Evolutionary conservation across 37 sponge, comb jelly and placozoan species (phyloP).

Genomic region (Chondrilla cf. caribensis): DNA sequence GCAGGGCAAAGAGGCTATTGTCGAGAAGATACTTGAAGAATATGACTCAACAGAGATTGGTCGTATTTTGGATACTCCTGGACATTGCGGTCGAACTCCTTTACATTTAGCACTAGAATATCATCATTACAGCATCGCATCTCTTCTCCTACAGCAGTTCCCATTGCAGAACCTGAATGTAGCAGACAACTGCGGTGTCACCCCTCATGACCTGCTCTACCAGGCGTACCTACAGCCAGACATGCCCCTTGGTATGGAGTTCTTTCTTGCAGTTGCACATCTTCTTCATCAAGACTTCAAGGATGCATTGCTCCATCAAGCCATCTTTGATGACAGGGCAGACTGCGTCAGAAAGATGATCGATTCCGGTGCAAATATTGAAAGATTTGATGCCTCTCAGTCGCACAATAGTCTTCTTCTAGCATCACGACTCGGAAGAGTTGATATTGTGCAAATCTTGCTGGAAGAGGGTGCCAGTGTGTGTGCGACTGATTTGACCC

Average conservation of each 20-base stretch:
- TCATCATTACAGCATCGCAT: neutral
- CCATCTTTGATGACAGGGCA: neutral
- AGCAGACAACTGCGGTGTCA: conserved; percentile 1
- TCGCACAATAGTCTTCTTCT: conserved; percentile 3
- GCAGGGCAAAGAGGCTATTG: neutral
- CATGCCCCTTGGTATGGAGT: neutral
- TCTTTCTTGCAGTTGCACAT: neutral
- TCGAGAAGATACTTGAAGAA: neutral
- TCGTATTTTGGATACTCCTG: neutral
- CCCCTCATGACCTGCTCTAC: neutral
- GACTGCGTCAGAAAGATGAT: neutral
- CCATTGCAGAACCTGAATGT: neutral
- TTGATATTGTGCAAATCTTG: neutral
- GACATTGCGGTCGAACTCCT: neutral
- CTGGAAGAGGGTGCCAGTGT: conserved; percentile 5
- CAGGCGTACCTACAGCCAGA: neutral
- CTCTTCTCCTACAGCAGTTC: neutral
- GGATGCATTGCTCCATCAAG: neutral
- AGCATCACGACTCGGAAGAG: neutral
- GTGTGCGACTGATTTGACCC: neutral
- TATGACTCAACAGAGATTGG: neutral
- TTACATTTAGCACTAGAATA: neutral
- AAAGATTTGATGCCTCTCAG: neutral
- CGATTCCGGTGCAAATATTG: neutral
- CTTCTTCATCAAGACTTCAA: neutral